Evolutionary conservation across 2,113 vertebrate genomes (phyloP).

Genomic region (Tringa solitaria): DNA sequence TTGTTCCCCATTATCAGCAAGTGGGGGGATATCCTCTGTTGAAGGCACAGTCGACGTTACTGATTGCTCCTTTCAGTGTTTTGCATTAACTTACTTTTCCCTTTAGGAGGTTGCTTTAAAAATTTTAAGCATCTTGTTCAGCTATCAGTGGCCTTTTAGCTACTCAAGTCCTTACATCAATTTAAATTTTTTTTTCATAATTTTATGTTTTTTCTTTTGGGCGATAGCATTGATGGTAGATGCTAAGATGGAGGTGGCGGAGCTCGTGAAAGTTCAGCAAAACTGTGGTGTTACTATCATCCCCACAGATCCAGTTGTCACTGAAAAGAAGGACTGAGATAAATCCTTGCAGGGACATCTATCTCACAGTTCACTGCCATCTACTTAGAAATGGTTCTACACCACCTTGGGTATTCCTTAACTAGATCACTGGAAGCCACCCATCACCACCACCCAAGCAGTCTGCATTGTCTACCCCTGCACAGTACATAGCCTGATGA

Average conservation of each 20-base stretch:
- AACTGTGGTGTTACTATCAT: not conserved
- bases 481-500: not conserved
- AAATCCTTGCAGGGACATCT: not conserved
- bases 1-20: constrained; percentile 29
- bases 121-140: not conserved
- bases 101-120: not conserved
- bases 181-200: not conserved
- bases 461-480: not conserved
- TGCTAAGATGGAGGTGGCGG: not conserved
- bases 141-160: not conserved
- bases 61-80: constrained; percentile 16
- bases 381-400: not conserved
- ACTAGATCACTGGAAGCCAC: not conserved
- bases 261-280: not conserved
- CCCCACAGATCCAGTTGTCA: not conserved
- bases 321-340: not conserved
- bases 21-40: not conserved
- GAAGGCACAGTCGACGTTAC: not conserved
- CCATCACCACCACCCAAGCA: not conserved
- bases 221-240: not conserved
- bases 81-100: constrained; percentile 29
- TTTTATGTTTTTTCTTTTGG: not conserved
- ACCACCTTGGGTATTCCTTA: not conserved
- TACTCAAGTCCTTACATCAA: not conserved
- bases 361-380: not conserved